These are phyloP conservation scores for Nezara viridula DNA, from an alignment of 2,888 invertebrate genomes.

Conservation along the genomic window DNA sequence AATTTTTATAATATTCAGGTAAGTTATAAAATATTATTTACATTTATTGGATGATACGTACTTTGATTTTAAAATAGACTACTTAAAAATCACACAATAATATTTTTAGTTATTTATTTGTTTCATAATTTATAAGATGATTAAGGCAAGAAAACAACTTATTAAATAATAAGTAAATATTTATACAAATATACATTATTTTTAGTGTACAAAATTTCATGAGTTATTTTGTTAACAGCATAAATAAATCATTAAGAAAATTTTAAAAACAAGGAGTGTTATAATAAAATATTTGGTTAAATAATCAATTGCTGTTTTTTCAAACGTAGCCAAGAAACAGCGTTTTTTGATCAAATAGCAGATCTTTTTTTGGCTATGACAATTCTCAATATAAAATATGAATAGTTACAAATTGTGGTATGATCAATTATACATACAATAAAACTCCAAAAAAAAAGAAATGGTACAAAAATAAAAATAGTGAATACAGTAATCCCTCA, in stretches of 20 bases:
- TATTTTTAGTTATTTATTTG: too few relatives aligned
- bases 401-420: not conserved
- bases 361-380: not conserved
- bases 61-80: slow-evolving; percentile 2
- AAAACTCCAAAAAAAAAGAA: not conserved
- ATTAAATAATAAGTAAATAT: slow-evolving; percentile 3
- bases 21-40: slow-evolving; percentile 41
- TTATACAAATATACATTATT: slow-evolving; percentile 33
- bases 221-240: not conserved
- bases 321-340: not conserved
- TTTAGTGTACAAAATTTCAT: not conserved
- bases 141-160: slow-evolving; percentile 20
- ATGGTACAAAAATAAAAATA: slow-evolving; percentile 28
- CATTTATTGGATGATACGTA: not conserved
- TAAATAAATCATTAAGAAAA: not conserved
- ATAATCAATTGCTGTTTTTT: not conserved
- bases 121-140: not conserved
- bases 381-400: not conserved
- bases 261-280: not conserved
- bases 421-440: not conserved
- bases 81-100: not conserved
- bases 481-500: not conserved
- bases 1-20: not conserved
- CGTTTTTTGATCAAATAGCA: not conserved
- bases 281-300: not conserved